Percentiles rank a stretch among this genome's conserved stretches.
phyloP scores from a whole-genome alignment of 2,113 vertebrate genomes.

The Kryptolebias marmoratus region DNA sequence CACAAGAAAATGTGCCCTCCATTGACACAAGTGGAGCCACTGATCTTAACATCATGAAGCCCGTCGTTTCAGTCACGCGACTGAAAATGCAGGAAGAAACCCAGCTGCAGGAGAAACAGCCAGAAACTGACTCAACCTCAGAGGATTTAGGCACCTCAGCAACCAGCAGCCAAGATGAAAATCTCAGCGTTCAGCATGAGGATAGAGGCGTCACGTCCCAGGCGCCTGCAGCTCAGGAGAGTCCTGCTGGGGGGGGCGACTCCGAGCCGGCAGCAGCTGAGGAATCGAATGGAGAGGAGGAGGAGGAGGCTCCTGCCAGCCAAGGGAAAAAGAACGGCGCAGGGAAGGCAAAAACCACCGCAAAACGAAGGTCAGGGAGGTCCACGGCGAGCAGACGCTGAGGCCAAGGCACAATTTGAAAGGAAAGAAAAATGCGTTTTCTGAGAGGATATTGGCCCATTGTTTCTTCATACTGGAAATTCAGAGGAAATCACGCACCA shows the following conservation, averaged over 20 bases:
- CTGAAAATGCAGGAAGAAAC: slow-evolving; percentile 13
- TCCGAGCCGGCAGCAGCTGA: slow-evolving; percentile 4
- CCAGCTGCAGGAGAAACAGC: slow-evolving; percentile 14
- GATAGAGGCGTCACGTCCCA: slow-evolving; percentile 19
- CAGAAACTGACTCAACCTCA: slow-evolving; percentile 15
- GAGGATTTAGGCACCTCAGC: slow-evolving; percentile 18
- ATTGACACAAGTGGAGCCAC: slow-evolving; percentile 4
- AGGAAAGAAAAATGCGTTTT: not conserved
- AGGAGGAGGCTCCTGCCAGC: slow-evolving; percentile 11
- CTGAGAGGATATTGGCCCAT: slow-evolving; percentile 15
- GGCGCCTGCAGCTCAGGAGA: slow-evolving; percentile 12
- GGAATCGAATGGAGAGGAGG: slow-evolving; percentile 45
- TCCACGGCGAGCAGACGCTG: slow-evolving; percentile 58
- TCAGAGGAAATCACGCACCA: slow-evolving; percentile 19
- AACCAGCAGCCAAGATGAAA: slow-evolving; percentile 22
- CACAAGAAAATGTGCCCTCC: slow-evolving; percentile 1
- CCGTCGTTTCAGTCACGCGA: slow-evolving; percentile 25
- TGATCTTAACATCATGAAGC: slow-evolving; percentile 14
- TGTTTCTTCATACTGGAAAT: slow-evolving; percentile 12
- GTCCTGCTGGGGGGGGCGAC: slow-evolving; percentile 28
- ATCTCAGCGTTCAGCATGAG: not conserved
- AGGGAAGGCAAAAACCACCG: slow-evolving; percentile 49
- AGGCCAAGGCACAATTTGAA: slow-evolving; percentile 11
- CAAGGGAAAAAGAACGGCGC: slow-evolving; percentile 38
- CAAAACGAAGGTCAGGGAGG: slow-evolving; percentile 73